Evolutionary conservation across 2,888 invertebrate species (phyloP).

Genomic region (Periphyllus acericola): DNA sequence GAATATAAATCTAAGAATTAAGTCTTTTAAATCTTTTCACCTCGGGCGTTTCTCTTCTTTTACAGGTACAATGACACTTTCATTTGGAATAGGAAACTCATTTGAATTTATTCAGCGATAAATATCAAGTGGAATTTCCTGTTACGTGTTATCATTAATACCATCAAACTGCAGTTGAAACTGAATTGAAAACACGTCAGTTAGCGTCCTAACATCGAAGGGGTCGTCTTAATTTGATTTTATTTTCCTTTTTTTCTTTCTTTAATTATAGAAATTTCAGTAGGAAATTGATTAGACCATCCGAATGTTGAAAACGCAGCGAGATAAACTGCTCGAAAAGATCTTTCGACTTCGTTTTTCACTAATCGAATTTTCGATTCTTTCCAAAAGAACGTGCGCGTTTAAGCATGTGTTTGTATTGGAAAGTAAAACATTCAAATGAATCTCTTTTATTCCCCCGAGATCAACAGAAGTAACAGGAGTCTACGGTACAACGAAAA

Average conservation of each 20-base stretch:
- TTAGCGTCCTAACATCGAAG: not conserved
- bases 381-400: constrained; percentile 36
- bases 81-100: constrained; percentile 24
- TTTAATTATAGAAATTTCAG: constrained; percentile 36
- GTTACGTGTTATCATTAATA: constrained; percentile 11
- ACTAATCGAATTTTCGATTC: constrained; percentile 52
- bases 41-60: constrained; percentile 21
- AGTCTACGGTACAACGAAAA: not conserved
- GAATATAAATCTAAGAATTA: constrained; percentile 54
- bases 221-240: constrained; percentile 16
- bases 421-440: constrained; percentile 51
- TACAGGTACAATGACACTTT: constrained; percentile 27
- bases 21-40: constrained; percentile 29
- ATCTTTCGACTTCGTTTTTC: constrained; percentile 29
- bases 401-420: constrained; percentile 48
- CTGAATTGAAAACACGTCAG: constrained; percentile 38
- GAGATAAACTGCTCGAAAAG: constrained; percentile 23
- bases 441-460: constrained; percentile 40
- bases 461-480: constrained; percentile 15
- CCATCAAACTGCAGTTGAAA: constrained; percentile 29
- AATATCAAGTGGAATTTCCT: constrained; percentile 43
- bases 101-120: constrained; percentile 41
- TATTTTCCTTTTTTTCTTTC: constrained; percentile 10
- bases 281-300: constrained; percentile 20
- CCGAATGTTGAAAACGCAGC: not conserved